phyloP scores from a whole-genome alignment of 1,140 invertebrate genomes.

The Pomacea maculata region DNA sequence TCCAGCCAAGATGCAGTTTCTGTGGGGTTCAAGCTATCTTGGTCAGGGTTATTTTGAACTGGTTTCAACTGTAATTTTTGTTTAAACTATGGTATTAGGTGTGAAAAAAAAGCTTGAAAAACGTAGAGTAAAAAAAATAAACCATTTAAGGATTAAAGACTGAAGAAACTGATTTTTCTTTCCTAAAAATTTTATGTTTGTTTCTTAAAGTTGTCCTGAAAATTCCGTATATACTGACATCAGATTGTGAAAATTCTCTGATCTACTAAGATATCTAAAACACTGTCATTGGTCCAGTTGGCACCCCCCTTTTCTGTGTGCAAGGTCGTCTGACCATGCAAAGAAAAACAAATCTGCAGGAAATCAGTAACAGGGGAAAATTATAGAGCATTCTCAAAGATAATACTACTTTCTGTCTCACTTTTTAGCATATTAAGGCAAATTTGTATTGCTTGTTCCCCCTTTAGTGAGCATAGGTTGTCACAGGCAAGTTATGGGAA shows the following conservation, averaged over 20 bases:
- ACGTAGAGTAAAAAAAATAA: conserved; percentile 1
- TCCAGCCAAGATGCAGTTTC: too few relatives aligned
- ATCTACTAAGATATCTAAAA: neutral
- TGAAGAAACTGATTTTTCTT: neutral
- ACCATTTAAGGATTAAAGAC: too few relatives aligned
- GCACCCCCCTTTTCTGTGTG: conserved; percentile 24
- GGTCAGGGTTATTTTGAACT: too few relatives aligned
- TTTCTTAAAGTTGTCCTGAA: too few relatives aligned
- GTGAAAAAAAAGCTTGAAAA: neutral
- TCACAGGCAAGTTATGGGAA: conserved; percentile 16
- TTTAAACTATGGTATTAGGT: too few relatives aligned
- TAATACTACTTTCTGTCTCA: neutral
- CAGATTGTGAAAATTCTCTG: neutral
- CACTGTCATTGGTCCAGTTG: conserved; percentile 9
- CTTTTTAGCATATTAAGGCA: conserved; percentile 6
- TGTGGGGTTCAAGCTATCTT: too few relatives aligned
- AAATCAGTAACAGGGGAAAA: conserved; percentile 13
- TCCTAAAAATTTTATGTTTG: neutral
- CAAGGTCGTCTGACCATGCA: conserved; percentile 26
- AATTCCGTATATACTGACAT: neutral
- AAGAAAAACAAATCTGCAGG: neutral
- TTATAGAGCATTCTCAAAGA: conserved; percentile 15
- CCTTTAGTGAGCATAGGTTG: conserved; percentile 27
- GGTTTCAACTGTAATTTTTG: too few relatives aligned
- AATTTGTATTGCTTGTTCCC: conserved; percentile 16